These are phyloP conservation scores for Misgurnus anguillicaudatus DNA, from an alignment of 2,113 vertebrate species.

Conservation along the genomic window DNA sequence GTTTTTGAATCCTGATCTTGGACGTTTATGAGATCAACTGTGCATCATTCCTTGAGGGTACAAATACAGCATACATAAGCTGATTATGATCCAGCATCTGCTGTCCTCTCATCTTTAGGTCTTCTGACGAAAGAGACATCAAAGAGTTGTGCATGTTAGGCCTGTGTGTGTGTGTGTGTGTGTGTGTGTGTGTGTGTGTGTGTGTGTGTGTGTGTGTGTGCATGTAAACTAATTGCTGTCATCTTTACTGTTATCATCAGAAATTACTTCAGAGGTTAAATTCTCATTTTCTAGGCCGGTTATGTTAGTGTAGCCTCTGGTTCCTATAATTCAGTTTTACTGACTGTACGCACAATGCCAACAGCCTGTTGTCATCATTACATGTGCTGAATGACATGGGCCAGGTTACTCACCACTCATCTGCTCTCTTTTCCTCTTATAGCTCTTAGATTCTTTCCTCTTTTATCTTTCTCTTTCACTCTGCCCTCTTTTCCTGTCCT, in stretches of 20 bases:
- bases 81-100: constrained; percentile 13
- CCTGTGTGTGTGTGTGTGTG: neutral
- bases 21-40: neutral
- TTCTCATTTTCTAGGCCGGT: constrained; percentile 19
- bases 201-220: neutral
- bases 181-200: neutral
- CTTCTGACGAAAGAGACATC: neutral
- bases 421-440: constrained; percentile 29
- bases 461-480: constrained; percentile 15
- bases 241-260: constrained; percentile 15
- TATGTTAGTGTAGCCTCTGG: neutral
- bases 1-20: neutral
- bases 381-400: neutral
- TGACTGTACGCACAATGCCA: neutral
- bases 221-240: constrained; percentile 1
- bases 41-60: neutral
- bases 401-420: constrained; percentile 15
- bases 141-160: neutral
- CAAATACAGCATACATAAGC: neutral
- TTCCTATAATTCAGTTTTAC: constrained; percentile 4
- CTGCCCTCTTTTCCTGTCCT: neutral
- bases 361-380: constrained; percentile 29
- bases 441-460: neutral
- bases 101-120: neutral
- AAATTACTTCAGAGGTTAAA: constrained; percentile 1